Evolutionary conservation across 2,113 vertebrate genomes (phyloP).

Genomic region (Ranitomeya variabilis): DNA sequence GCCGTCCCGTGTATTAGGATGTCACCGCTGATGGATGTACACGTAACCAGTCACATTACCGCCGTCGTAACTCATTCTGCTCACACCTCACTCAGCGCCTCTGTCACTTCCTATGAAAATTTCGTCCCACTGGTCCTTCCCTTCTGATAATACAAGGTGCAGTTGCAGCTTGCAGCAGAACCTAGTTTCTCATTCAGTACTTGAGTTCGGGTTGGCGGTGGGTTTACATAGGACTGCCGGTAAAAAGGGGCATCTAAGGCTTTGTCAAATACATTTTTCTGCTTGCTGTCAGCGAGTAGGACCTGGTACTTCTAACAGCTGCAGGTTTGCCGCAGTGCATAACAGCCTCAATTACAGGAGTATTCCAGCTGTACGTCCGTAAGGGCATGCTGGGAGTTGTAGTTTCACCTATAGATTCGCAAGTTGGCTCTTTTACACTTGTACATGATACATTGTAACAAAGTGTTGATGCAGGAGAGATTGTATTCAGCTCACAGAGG

Average conservation of each 20-base stretch:
- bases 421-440: not conserved
- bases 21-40: conserved; percentile 50
- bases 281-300: too few species aligned
- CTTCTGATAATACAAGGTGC: not conserved
- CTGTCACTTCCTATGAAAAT: not conserved
- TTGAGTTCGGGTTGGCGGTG: not conserved
- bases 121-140: not conserved
- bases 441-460: not conserved
- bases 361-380: too few species aligned
- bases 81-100: not conserved
- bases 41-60: conserved; percentile 48
- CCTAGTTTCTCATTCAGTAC: not conserved
- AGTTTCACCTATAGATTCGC: too few species aligned
- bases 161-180: not conserved
- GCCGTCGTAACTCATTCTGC: conserved; percentile 40
- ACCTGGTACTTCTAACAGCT: not conserved
- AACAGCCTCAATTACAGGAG: too few species aligned
- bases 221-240: not conserved
- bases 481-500: not conserved
- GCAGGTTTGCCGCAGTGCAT: not conserved
- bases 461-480: not conserved
- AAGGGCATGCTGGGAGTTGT: too few species aligned
- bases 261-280: too few species aligned
- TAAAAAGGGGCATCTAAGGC: not conserved
- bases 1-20: not conserved